Percentiles rank a stretch among this genome's conserved stretches.
phyloP scores from a whole-genome alignment of 2,888 invertebrate species.

The Phrixothrix hirtus region DNA sequence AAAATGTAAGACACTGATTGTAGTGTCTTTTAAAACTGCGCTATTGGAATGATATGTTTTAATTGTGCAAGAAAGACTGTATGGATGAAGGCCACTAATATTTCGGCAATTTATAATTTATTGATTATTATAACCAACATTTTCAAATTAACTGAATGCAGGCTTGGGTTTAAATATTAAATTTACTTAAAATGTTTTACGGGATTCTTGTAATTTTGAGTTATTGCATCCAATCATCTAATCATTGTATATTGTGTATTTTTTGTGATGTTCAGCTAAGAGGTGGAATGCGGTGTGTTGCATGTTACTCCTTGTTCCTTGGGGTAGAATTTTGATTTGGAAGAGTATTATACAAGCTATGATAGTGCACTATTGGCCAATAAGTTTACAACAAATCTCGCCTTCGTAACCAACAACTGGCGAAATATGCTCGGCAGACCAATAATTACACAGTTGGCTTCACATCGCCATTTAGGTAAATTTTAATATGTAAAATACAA shows the following conservation, averaged over 20 bases:
- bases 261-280: slow-evolving; percentile 26
- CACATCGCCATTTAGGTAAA: slow-evolving; percentile 83
- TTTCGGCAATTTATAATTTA: slow-evolving; percentile 1
- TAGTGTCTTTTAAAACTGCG: too few relatives aligned
- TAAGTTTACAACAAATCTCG: slow-evolving; percentile 90
- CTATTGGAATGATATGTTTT: too few relatives aligned
- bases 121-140: slow-evolving; percentile 7
- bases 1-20: too few relatives aligned
- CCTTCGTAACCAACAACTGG: slow-evolving; percentile 96
- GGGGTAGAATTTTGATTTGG: slow-evolving; percentile 83
- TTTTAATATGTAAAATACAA: slow-evolving; percentile 5
- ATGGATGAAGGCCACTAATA: too few relatives aligned
- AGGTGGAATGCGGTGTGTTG: slow-evolving; percentile 38
- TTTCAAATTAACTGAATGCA: slow-evolving; percentile 4
- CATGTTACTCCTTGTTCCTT: slow-evolving; percentile 37
- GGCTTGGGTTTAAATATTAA: slow-evolving; percentile 3
- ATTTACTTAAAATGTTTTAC: not conserved
- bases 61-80: too few relatives aligned
- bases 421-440: slow-evolving; percentile 96
- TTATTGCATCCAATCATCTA: slow-evolving; percentile 16
- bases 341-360: slow-evolving; percentile 95
- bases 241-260: slow-evolving; percentile 21
- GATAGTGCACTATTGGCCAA: slow-evolving; percentile 94
- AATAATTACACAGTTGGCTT: slow-evolving; percentile 86
- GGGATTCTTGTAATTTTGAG: slow-evolving; percentile 12